Percentiles rank a stretch among this genome's conserved stretches.
These are phyloP conservation scores for Andricus grossulariae DNA, from an alignment of 1,140 invertebrate species.

Conservation along the genomic window DNA sequence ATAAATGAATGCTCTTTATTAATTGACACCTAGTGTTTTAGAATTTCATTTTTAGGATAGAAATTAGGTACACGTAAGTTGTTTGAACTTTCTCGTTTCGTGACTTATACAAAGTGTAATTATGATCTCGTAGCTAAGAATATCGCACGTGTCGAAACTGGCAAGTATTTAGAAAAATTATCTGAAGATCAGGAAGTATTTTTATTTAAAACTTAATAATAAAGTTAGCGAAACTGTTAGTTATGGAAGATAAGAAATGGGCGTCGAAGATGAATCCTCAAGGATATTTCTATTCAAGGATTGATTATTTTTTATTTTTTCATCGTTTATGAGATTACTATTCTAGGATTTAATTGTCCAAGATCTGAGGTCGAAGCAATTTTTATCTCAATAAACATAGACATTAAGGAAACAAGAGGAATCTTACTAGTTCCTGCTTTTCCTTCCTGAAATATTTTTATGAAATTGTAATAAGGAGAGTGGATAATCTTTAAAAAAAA, in stretches of 20 bases:
- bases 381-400: not conserved
- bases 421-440: not conserved
- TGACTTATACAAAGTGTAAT: conserved; percentile 24
- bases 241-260: too few relatives aligned
- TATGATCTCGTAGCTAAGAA: conserved; percentile 17
- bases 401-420: not conserved
- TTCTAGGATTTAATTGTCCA: not conserved
- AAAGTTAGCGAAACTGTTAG: too few relatives aligned
- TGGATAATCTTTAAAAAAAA: too few relatives aligned
- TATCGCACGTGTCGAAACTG: conserved; percentile 21
- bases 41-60: not conserved
- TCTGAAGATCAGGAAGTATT: conserved; percentile 23
- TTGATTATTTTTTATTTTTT: conserved; percentile 9
- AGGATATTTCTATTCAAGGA: conserved; percentile 22
- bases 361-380: not conserved
- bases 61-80: conserved; percentile 13
- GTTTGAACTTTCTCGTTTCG: conserved; percentile 25
- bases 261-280: not conserved
- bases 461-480: too few relatives aligned
- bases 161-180: not conserved
- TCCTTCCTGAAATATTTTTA: too few relatives aligned
- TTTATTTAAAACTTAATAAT: not conserved
- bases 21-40: too few relatives aligned
- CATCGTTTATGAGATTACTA: not conserved
- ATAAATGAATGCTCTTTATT: too few relatives aligned